Percentiles rank a stretch among this genome's conserved stretches.
Conservation (phyloP, 2,888 invertebrate species). For the Volucella zonaria region DNA sequence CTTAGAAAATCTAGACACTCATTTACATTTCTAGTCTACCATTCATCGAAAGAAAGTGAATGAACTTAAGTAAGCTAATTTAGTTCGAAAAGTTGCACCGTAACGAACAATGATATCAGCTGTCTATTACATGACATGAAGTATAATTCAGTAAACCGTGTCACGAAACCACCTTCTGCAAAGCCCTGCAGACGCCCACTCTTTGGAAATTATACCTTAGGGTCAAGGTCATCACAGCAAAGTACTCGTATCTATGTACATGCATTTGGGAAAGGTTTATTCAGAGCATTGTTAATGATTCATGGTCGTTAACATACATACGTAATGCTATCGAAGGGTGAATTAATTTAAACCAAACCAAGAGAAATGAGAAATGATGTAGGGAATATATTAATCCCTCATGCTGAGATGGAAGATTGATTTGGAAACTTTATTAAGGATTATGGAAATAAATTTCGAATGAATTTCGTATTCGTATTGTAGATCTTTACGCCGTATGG, state of each 20-base stretch:
- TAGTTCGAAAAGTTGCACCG: constrained; percentile 20
- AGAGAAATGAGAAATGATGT: not conserved
- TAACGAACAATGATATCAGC: constrained; percentile 22
- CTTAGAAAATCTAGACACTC: constrained; percentile 8
- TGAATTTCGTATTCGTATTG: no score
- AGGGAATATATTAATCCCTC: not conserved
- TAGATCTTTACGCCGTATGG: no score
- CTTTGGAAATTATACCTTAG: constrained; percentile 42
- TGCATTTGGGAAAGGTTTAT: constrained; percentile 20
- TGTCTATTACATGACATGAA: constrained; percentile 25
- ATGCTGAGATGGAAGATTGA: no score
- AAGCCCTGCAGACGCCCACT: constrained; percentile 20
- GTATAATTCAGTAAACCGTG: constrained; percentile 63
- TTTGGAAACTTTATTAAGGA: no score
- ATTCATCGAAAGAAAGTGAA: not conserved
- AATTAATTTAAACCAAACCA: not conserved
- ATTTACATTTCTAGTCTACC: not conserved
- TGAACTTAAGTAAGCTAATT: constrained; percentile 17
- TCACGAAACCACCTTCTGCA: constrained; percentile 35
- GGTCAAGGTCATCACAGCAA: constrained; percentile 41
- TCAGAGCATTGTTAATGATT: constrained; percentile 53
- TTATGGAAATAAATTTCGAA: no score
- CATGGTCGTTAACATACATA: constrained; percentile 8
- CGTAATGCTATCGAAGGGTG: not conserved
- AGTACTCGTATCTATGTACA: not conserved